phyloP scores from a whole-genome alignment of 1,140 invertebrate species.

The Drosophila willistoni region DNA sequence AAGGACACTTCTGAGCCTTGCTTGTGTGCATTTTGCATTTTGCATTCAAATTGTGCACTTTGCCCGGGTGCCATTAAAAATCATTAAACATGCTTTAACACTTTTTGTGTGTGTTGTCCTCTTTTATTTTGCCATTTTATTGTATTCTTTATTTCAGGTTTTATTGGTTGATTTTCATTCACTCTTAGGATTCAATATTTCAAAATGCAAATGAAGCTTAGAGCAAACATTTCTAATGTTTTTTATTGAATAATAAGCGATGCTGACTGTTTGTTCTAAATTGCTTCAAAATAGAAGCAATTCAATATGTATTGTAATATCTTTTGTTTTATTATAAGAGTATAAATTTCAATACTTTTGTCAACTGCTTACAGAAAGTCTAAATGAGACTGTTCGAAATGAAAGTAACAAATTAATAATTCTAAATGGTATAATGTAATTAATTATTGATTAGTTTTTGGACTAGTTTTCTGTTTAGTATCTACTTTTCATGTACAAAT shows the following conservation, averaged over 20 bases:
- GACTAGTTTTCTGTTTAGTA: too few species aligned
- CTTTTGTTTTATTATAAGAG: too few species aligned
- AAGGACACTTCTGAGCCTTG: neutral
- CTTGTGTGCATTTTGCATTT: slow-evolving; percentile 23
- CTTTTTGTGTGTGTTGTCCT: slow-evolving; percentile 19
- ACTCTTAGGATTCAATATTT: neutral
- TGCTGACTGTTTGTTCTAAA: too few species aligned
- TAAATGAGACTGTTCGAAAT: too few species aligned
- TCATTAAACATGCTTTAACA: slow-evolving; percentile 45
- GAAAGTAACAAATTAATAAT: too few species aligned
- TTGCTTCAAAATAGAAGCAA: too few species aligned
- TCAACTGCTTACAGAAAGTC: too few species aligned
- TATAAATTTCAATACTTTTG: neutral
- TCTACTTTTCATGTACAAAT: neutral
- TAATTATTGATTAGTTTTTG: too few species aligned
- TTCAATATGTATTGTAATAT: neutral
- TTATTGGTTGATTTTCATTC: slow-evolving; percentile 13
- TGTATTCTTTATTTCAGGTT: slow-evolving; percentile 13
- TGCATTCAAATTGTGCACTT: slow-evolving; percentile 27
- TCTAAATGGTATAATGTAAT: too few species aligned
- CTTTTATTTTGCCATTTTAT: neutral
- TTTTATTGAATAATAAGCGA: too few species aligned
- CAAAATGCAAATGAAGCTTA: slow-evolving; percentile 6
- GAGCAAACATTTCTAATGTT: neutral
- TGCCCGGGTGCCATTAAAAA: slow-evolving; percentile 32